phyloP scores from a whole-genome alignment of 2,888 invertebrate species.

The Alitta virens region DNA sequence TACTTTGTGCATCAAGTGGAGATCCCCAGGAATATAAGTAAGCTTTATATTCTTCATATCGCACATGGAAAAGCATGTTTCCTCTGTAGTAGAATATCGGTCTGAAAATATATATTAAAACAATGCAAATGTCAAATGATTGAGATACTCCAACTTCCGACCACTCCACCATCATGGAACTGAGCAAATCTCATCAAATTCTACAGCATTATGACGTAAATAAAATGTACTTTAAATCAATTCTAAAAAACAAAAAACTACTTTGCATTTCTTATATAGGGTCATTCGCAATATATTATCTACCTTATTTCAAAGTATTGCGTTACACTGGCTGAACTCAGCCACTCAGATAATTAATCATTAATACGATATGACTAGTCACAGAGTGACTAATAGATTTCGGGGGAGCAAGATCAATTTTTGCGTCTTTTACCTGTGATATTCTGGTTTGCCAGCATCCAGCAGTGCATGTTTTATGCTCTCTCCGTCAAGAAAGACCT shows the following conservation, averaged over 20 bases:
- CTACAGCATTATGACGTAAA: too few relatives aligned
- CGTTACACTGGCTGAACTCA: too few relatives aligned
- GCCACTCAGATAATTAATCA: too few relatives aligned
- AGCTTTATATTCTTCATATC: constrained; percentile 31
- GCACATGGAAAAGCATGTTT: constrained; percentile 28
- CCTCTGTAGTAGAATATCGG: constrained; percentile 33
- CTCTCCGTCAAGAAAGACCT: constrained; percentile 27
- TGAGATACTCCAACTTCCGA: too few relatives aligned
- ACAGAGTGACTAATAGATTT: background rate
- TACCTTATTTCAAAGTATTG: too few relatives aligned
- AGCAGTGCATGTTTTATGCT: constrained; percentile 20
- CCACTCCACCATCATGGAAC: too few relatives aligned
- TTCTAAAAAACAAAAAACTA: too few relatives aligned
- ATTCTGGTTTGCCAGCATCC: constrained; percentile 1
- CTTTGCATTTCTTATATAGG: too few relatives aligned
- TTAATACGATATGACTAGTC: too few relatives aligned
- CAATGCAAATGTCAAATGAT: background rate
- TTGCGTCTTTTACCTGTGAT: constrained; percentile 4
- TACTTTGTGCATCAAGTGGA: constrained; percentile 13
- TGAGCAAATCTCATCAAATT: too few relatives aligned
- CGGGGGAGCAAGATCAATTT: background rate
- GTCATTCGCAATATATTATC: too few relatives aligned
- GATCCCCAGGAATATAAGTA: constrained; percentile 33
- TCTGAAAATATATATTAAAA: constrained; percentile 16
- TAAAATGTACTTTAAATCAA: too few relatives aligned